phyloP scores from a whole-genome alignment of 2,113 vertebrate genomes.

The Thymallus thymallus region DNA sequence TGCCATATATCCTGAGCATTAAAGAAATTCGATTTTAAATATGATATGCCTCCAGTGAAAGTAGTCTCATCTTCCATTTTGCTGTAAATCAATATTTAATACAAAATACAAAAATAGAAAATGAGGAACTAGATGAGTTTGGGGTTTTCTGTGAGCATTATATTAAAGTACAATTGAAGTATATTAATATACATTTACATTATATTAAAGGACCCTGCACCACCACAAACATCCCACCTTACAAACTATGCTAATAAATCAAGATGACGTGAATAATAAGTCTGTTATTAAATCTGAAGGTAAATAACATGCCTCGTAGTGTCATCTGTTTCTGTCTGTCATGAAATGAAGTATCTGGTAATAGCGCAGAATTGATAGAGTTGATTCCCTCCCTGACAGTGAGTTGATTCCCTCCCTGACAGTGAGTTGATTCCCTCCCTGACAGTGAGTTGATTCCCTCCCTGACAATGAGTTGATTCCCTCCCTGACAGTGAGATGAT shows the following conservation, averaged over 20 bases:
- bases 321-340: conserved; percentile 5
- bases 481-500: no score
- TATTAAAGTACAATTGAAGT: no score
- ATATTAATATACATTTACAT: no score
- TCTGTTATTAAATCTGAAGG: conserved; percentile 12
- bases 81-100: conserved; percentile 64
- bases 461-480: no score
- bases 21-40: conserved; percentile 42
- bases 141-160: conserved; percentile 6
- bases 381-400: no score
- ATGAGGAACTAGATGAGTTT: conserved; percentile 19
- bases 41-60: conserved; percentile 35
- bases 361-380: not conserved
- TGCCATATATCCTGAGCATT: conserved; percentile 19
- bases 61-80: conserved; percentile 36
- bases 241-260: conserved; percentile 37
- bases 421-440: no score
- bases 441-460: no score
- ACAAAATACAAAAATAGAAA: conserved; percentile 33
- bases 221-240: conserved; percentile 16
- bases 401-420: no score
- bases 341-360: not conserved
- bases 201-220: not conserved
- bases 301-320: conserved; percentile 6
- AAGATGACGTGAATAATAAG: conserved; percentile 22